Conservation (phyloP, 2,888 invertebrate species). For the Altica lythri region DNA sequence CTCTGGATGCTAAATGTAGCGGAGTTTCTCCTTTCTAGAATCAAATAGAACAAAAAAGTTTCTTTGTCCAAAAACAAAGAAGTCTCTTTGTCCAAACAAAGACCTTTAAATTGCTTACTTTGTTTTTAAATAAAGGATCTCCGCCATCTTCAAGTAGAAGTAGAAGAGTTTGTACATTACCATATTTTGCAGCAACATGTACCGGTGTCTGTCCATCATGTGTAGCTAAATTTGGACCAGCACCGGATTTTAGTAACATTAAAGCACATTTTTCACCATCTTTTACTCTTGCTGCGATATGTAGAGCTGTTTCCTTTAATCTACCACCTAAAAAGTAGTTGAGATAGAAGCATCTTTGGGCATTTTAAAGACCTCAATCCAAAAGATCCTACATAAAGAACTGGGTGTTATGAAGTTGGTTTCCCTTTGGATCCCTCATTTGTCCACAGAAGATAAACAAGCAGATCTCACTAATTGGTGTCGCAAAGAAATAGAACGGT, state of each 20-base stretch:
- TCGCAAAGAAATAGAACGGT: too few species aligned
- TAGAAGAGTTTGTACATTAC: constrained; percentile 84
- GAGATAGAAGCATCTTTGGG: too few species aligned
- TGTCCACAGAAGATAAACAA: too few species aligned
- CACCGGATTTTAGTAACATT: constrained; percentile 97
- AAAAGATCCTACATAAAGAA: too few species aligned
- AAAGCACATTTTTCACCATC: constrained; percentile 93
- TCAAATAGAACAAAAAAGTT: not conserved
- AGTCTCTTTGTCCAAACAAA: too few species aligned
- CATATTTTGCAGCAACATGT: constrained; percentile 92
- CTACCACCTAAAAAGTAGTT: constrained; percentile 75
- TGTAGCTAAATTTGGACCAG: constrained; percentile 92
- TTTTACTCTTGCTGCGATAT: constrained; percentile 93
- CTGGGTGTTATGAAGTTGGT: too few species aligned
- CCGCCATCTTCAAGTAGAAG: constrained; percentile 92
- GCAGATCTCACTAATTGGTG: too few species aligned
- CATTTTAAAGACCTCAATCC: too few species aligned
- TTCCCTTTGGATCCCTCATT: too few species aligned
- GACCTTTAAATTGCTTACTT: too few species aligned
- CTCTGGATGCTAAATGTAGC: constrained; percentile 89
- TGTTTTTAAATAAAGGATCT: constrained; percentile 88
- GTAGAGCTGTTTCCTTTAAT: constrained; percentile 91
- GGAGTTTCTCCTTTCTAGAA: constrained; percentile 90
- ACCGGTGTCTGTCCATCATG: constrained; percentile 97
- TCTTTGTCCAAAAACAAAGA: too few species aligned